Conservation (phyloP, 2,113 vertebrate genomes). For the Zosterops borbonicus region DNA sequence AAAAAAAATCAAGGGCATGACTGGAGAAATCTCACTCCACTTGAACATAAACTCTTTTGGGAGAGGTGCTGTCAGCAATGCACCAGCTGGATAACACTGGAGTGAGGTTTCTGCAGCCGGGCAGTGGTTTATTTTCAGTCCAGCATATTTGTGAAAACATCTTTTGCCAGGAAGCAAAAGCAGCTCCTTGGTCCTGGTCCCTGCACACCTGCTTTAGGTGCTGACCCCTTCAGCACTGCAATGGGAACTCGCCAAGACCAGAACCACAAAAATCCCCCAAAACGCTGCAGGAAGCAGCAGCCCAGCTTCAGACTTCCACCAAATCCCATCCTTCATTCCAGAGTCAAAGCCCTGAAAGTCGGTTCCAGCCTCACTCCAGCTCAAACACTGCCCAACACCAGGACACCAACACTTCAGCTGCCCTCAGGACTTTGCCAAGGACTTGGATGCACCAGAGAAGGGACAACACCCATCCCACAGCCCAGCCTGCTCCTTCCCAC, state of each 20-base stretch:
- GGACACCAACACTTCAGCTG: neutral
- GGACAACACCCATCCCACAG: too few relatives aligned
- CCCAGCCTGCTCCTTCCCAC: neutral
- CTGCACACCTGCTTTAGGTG: neutral
- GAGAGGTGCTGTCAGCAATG: neutral
- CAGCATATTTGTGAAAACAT: neutral
- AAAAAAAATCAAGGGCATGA: neutral
- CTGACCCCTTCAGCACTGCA: neutral
- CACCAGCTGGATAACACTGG: neutral
- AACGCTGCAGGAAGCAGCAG: neutral
- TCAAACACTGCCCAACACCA: neutral
- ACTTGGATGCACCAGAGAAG: neutral
- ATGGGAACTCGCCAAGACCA: fast-evolving
- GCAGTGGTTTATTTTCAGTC: neutral
- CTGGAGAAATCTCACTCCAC: neutral
- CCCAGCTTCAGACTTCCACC: neutral
- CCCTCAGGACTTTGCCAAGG: neutral
- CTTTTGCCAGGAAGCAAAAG: neutral
- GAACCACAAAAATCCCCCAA: neutral
- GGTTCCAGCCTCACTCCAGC: neutral
- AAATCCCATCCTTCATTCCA: fast-evolving
- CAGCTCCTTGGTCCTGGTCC: neutral
- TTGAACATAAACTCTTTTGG: neutral
- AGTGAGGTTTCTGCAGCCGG: neutral
- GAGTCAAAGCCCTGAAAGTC: neutral